Base-by-base conservation (phyloP, 1,140 invertebrate genomes). In the Pinna nobilis region DNA sequence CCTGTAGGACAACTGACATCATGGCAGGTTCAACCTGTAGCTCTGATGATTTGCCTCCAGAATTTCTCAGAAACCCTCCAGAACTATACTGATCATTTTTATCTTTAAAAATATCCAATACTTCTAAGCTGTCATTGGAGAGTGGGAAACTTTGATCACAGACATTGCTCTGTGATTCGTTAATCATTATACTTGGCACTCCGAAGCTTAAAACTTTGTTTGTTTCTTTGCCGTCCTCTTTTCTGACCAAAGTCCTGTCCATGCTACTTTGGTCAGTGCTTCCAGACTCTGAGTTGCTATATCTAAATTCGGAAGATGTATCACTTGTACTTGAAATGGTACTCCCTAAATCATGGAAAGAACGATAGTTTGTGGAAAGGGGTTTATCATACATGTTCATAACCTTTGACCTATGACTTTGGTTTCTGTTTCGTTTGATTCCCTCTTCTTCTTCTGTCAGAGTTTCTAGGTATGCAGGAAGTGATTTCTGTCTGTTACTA, bases 381-480 rank as follows among this genome's bases (percentile, higher is more conserved):
- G 28, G 41, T 63, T 63, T 41, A 20, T 30, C 30, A 33, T 60
- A 23, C n/a, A 28, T 20, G 25, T 63, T 41, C 47, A 44, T 11
- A 2, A 39, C 53, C 33, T 18, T 47, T 55, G 35, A 23, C 55
- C 33, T 59, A 9, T 35, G 33, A 33, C 55, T 18, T 59, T 15
- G 9, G n/a, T 33, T 59, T 59, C 32, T 33, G 37, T 33, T 32
- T 59, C 2, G 55, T 32, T 35, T 33, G 55, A 33, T 20, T 25
- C 51, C 61, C 71, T 85, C 84, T 30, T 86, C 86, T 64, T 86
- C 83, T 59, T 87, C 85, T 30, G 65, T 78, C 18, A 87, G 44
- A 15, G 84, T 84, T 53, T 87, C 86, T 9, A 87, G 70, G 64
- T 70, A 82, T n/a, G 81, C 59, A 23, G 84, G 86, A 32, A 87